These are phyloP conservation scores for Hyperopisus bebe DNA, from an alignment of 2,113 vertebrate genomes.

Conservation along the genomic window DNA sequence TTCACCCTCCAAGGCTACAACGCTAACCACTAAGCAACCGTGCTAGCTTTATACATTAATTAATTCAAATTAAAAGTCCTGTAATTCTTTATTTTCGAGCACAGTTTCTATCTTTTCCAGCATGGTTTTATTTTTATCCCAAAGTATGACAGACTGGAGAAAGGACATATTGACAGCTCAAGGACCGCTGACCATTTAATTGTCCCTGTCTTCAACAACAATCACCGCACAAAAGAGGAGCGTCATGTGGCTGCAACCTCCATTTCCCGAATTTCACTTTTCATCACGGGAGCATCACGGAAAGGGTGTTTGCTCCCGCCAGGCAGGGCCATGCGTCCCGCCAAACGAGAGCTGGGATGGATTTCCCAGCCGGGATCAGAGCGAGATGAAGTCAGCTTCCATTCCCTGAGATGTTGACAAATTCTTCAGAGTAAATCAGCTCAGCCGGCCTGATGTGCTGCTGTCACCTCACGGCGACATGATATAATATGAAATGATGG, in stretches of 20 bases:
- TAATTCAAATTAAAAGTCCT: not conserved
- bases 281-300: not conserved
- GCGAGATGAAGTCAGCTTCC: slow-evolving; percentile 77
- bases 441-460: slow-evolving; percentile 87
- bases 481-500: slow-evolving; percentile 98
- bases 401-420: slow-evolving; percentile 78
- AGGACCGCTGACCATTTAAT: slow-evolving; percentile 34
- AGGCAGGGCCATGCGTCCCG: slow-evolving; percentile 29
- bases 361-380: slow-evolving; percentile 66
- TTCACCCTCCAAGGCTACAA: not conserved
- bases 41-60: not conserved
- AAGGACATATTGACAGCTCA: not conserved
- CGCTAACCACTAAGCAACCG: not conserved
- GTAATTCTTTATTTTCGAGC: not conserved
- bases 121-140: not conserved
- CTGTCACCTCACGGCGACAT: slow-evolving; percentile 85
- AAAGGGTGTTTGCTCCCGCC: not conserved
- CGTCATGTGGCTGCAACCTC: slow-evolving; percentile 22
- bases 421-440: slow-evolving; percentile 87
- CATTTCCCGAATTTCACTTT: slow-evolving; percentile 28
- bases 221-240: slow-evolving; percentile 30
- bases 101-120: not conserved
- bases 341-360: slow-evolving; percentile 48
- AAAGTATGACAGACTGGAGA: not conserved
- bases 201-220: slow-evolving; percentile 33